Conservation (phyloP, 1,140 invertebrate species). For the Catajapyx aquilonaris region DNA sequence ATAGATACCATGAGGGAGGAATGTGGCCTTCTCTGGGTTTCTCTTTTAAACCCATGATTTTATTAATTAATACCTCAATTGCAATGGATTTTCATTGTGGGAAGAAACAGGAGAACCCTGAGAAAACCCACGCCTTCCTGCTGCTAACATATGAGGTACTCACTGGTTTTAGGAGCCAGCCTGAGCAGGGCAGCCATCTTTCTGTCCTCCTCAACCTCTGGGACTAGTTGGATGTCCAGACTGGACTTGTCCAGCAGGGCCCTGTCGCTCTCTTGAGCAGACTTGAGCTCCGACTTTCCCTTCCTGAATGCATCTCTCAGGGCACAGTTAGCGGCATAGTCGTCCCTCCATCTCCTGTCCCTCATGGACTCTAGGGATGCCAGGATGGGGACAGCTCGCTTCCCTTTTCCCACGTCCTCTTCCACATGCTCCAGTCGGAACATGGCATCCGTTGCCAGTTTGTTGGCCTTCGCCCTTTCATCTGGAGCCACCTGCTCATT, state of each 20-base stretch:
- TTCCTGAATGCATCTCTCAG: slow-evolving; percentile 65
- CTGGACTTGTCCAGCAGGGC: slow-evolving; percentile 53
- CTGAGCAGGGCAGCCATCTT: slow-evolving; percentile 54
- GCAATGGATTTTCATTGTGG: too few relatives aligned
- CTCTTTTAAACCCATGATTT: too few relatives aligned
- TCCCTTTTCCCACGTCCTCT: slow-evolving; percentile 51
- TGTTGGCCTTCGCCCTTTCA: slow-evolving; percentile 68
- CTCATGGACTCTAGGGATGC: slow-evolving; percentile 53
- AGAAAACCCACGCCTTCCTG: too few relatives aligned
- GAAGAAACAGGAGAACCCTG: too few relatives aligned
- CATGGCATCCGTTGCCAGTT: slow-evolving; percentile 86
- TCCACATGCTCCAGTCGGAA: slow-evolving; percentile 81
- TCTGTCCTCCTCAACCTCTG: slow-evolving; percentile 55
- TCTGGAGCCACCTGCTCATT: slow-evolving; percentile 87
- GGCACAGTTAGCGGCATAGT: slow-evolving; percentile 67
- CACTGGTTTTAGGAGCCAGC: slow-evolving; percentile 27
- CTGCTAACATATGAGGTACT: too few relatives aligned
- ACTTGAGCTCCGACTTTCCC: slow-evolving; percentile 54
- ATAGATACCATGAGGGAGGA: too few relatives aligned
- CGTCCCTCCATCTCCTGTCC: slow-evolving; percentile 63
- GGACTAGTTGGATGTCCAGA: slow-evolving; percentile 50
- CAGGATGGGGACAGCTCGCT: slow-evolving; percentile 43
- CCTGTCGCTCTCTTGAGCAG: slow-evolving; percentile 39
- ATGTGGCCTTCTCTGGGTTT: too few relatives aligned
- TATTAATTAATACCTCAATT: too few relatives aligned